A percentile compares a stretch with the other conserved stretches of the same genome.
Conservation (phyloP, 2,797 vertebrate species). For the Cynodonichthys magdalenae region DNA sequence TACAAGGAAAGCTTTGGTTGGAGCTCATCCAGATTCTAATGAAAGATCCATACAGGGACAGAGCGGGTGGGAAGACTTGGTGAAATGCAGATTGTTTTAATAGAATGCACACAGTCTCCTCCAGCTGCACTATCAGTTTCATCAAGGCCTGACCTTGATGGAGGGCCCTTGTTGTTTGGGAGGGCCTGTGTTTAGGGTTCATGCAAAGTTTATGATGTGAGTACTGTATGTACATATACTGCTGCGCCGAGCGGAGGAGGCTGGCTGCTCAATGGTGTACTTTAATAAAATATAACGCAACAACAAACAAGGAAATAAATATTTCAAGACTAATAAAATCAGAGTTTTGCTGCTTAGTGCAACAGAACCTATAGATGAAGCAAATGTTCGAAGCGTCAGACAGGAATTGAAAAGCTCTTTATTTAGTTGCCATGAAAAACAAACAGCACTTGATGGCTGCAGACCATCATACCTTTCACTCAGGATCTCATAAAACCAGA, state of each 20-base stretch:
- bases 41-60: constrained; percentile 76
- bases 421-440: constrained; percentile 52
- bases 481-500: constrained; percentile 67
- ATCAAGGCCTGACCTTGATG: constrained; percentile 69
- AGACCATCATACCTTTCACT: constrained; percentile 66
- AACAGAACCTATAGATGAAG: constrained; percentile 7
- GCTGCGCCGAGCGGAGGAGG: constrained; percentile 34
- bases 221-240: constrained; percentile 34
- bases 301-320: constrained; percentile 17
- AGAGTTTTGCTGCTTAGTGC: constrained; percentile 8
- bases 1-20: constrained; percentile 77
- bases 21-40: constrained; percentile 79
- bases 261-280: constrained; percentile 16
- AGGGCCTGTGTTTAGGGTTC: constrained; percentile 68
- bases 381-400: constrained; percentile 26
- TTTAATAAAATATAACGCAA: constrained; percentile 14
- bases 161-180: constrained; percentile 71
- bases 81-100: constrained; percentile 82
- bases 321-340: constrained; percentile 26
- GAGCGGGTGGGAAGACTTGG: constrained; percentile 57
- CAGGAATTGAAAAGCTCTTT: constrained; percentile 49
- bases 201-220: constrained; percentile 72
- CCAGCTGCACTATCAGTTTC: constrained; percentile 66
- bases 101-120: constrained; percentile 67
- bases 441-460: constrained; percentile 46